Evolutionary conservation across 2,888 invertebrate species (phyloP).

Genomic region (Conus canariensis): DNA sequence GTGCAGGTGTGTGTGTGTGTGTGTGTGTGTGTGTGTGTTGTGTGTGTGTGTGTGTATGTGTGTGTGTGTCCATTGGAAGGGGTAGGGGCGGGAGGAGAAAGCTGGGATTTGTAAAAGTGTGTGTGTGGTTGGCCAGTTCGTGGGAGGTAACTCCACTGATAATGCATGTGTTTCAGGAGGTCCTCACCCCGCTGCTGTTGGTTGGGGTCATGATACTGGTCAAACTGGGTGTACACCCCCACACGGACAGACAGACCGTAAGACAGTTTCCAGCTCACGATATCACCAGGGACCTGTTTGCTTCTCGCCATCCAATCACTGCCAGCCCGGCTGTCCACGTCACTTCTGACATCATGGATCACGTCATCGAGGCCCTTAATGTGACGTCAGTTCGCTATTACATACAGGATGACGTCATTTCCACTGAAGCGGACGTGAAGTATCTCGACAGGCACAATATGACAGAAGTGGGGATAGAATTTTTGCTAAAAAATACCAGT

Average conservation of each 20-base stretch:
- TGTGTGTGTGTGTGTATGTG: slow-evolving; percentile 1
- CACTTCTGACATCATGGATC: slow-evolving; percentile 27
- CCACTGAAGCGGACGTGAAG: slow-evolving; percentile 2
- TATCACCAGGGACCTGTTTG: slow-evolving; percentile 1
- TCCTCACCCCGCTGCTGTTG: slow-evolving; percentile 26
- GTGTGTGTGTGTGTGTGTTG: background rate
- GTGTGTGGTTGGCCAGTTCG: too few species aligned
- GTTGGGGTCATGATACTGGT: slow-evolving; percentile 23
- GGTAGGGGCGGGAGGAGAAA: too few species aligned
- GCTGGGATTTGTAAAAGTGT: too few species aligned
- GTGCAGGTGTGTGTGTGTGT: slow-evolving; percentile 21
- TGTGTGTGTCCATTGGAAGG: background rate
- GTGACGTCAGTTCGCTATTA: background rate
- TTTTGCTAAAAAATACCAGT: slow-evolving; percentile 14
- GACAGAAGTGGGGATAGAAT: slow-evolving; percentile 26
- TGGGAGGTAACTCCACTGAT: too few species aligned
- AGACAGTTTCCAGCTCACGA: slow-evolving; percentile 1
- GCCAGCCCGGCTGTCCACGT: slow-evolving; percentile 3
- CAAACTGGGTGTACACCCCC: background rate
- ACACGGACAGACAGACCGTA: background rate
- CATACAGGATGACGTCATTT: slow-evolving; percentile 25
- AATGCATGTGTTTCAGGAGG: slow-evolving; percentile 20
- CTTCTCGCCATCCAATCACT: background rate
- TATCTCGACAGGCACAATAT: background rate
- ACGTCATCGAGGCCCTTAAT: slow-evolving; percentile 20